A percentile compares a stretch with the other conserved stretches of the same genome.
Conservation (phyloP, 2,888 invertebrate species). For the Apodemia hepburni region DNA sequence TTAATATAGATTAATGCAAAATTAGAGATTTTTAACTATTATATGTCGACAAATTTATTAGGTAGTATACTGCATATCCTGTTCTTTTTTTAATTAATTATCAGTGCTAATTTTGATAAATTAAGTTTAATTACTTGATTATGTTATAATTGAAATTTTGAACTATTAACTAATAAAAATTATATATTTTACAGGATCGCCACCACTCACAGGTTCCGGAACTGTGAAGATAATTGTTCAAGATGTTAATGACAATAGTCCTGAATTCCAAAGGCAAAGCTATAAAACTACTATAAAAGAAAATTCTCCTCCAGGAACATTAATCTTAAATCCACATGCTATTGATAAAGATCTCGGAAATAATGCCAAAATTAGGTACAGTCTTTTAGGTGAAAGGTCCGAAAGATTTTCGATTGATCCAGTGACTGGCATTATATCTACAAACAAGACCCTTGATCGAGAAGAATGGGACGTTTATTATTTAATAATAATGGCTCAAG, state of each 20-base stretch:
- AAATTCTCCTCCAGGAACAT: slow-evolving; percentile 89
- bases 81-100: too few species aligned
- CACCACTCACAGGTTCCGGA: slow-evolving; percentile 95
- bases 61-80: too few species aligned
- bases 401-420: slow-evolving; percentile 90
- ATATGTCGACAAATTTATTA: too few species aligned
- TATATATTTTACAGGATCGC: slow-evolving; percentile 85
- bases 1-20: too few species aligned
- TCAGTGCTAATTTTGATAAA: too few species aligned
- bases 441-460: slow-evolving; percentile 86
- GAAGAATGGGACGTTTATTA: slow-evolving; percentile 89
- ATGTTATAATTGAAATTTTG: too few species aligned
- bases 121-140: too few species aligned
- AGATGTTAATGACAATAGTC: slow-evolving; percentile 96
- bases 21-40: too few species aligned
- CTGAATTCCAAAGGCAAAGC: slow-evolving; percentile 90
- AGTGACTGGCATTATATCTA: slow-evolving; percentile 88
- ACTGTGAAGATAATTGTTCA: slow-evolving; percentile 93
- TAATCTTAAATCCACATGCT: slow-evolving; percentile 89
- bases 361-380: slow-evolving; percentile 93
- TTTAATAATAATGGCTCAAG: slow-evolving; percentile 92
- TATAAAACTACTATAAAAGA: slow-evolving; percentile 90
- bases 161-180: too few species aligned
- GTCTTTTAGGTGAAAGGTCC: slow-evolving; percentile 89
- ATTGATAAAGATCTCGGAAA: slow-evolving; percentile 90